These are phyloP conservation scores for Gonatopus flavifemur DNA, from an alignment of 1,140 invertebrate species.

Conservation along the genomic window DNA sequence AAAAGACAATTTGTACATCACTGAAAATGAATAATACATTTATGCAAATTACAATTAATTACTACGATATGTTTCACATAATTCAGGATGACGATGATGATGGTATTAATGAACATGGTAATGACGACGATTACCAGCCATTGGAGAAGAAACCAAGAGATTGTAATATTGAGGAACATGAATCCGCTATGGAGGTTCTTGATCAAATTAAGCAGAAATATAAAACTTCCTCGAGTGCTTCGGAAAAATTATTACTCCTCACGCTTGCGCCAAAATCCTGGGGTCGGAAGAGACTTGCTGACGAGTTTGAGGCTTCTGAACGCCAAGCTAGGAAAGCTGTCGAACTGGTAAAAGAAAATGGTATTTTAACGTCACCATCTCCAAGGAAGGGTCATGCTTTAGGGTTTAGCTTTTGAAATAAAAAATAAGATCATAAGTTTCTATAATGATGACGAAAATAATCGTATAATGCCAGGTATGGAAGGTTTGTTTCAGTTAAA, in stretches of 20 bases:
- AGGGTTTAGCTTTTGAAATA: background rate
- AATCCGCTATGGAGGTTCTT: constrained; percentile 3
- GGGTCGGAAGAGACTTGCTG: background rate
- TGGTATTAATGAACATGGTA: too few relatives aligned
- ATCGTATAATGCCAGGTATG: background rate
- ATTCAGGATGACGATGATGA: too few relatives aligned
- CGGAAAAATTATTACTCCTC: constrained; percentile 11
- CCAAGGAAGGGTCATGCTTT: background rate
- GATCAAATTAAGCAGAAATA: constrained; percentile 12
- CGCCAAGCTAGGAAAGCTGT: constrained; percentile 1
- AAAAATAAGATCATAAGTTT: background rate
- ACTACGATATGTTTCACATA: too few relatives aligned
- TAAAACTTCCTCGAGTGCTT: background rate
- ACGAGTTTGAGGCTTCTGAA: constrained; percentile 2
- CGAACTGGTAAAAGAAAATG: constrained; percentile 1
- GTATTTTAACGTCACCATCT: constrained; percentile 1
- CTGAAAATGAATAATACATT: too few relatives aligned
- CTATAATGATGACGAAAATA: background rate
- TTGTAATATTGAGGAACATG: constrained; percentile 6
- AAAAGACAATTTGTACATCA: too few relatives aligned
- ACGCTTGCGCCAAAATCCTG: constrained; percentile 1
- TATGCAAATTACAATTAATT: too few relatives aligned
- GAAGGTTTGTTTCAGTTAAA: constrained; percentile 2
- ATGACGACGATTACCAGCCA: too few relatives aligned
- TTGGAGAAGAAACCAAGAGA: too few relatives aligned